A percentile compares a stretch with the other conserved stretches of the same genome.
These are phyloP conservation scores for Lochmaea crataegi DNA, from an alignment of 2,888 invertebrate species.

Conservation along the genomic window DNA sequence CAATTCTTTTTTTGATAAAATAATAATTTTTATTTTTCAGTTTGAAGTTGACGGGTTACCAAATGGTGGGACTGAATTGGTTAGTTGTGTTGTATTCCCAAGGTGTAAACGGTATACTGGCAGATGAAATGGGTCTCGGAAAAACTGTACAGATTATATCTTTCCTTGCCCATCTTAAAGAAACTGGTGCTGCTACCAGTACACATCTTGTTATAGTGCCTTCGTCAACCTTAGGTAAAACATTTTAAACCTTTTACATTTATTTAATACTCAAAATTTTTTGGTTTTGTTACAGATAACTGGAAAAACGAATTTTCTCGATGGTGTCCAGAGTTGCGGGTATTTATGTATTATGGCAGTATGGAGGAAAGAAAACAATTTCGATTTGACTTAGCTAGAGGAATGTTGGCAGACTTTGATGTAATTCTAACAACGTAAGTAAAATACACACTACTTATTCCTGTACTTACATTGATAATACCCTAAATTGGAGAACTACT, in stretches of 20 bases:
- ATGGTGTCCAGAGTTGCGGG: conserved; percentile 83
- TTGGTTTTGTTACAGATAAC: conserved; percentile 71
- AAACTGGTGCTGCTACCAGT: conserved; percentile 76
- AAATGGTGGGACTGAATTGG: conserved; percentile 93
- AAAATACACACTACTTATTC: not conserved
- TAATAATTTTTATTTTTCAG: conserved; percentile 63
- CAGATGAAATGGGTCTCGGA: conserved; percentile 97
- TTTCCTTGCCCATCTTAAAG: conserved; percentile 89
- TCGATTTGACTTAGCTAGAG: conserved; percentile 79
- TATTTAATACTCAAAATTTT: not conserved
- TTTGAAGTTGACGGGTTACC: conserved; percentile 84
- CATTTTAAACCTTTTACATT: not conserved
- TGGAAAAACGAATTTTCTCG: conserved; percentile 82
- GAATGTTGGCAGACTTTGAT: conserved; percentile 80
- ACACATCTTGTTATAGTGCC: conserved; percentile 97
- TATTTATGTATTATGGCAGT: conserved; percentile 90
- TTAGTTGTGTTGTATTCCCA: conserved; percentile 88
- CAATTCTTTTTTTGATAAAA: not conserved
- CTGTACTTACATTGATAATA: too few species aligned
- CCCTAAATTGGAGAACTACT: too few species aligned
- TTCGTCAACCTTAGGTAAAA: conserved; percentile 88
- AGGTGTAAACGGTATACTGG: conserved; percentile 92
- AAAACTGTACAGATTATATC: conserved; percentile 96
- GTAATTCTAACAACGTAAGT: conserved; percentile 90
- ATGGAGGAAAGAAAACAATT: conserved; percentile 86